Evolutionary conservation across 2,113 vertebrate genomes (phyloP).

Genomic region (Cisticola juncidis): DNA sequence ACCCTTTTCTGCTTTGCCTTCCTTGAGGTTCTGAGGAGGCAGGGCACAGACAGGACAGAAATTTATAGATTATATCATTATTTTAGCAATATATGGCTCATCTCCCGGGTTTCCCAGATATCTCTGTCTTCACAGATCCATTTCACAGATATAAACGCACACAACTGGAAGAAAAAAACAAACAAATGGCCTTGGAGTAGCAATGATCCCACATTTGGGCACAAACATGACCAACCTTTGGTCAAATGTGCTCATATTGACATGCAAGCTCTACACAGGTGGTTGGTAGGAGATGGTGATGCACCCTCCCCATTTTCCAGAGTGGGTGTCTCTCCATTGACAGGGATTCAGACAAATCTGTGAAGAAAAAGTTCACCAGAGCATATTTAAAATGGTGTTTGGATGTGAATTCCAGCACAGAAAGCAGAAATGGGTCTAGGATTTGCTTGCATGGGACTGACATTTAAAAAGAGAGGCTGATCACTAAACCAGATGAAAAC

Average conservation of each 20-base stretch:
- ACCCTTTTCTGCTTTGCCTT: not conserved
- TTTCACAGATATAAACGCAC: not conserved
- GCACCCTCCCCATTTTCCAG: not conserved
- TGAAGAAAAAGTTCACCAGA: not conserved
- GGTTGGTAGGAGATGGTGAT: not conserved
- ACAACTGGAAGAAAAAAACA: not conserved
- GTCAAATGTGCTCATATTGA: not conserved
- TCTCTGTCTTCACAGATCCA: not conserved
- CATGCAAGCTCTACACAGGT: not conserved
- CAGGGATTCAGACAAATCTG: not conserved
- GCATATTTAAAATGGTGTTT: not conserved
- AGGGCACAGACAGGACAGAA: not conserved
- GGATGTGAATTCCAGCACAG: not conserved
- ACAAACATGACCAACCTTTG: not conserved
- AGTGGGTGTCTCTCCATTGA: not conserved
- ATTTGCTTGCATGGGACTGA: not conserved
- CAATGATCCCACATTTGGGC: not conserved
- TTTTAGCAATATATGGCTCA: not conserved
- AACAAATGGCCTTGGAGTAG: not conserved
- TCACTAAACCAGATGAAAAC: not conserved
- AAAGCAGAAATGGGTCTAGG: not conserved
- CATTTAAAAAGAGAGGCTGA: not conserved
- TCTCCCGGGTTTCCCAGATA: not conserved
- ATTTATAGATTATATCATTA: fast-evolving
- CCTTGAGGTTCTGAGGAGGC: not conserved